These are phyloP conservation scores for Brachyalestes nurse DNA, from an alignment of 2,797 vertebrate species.

Conservation along the genomic window DNA sequence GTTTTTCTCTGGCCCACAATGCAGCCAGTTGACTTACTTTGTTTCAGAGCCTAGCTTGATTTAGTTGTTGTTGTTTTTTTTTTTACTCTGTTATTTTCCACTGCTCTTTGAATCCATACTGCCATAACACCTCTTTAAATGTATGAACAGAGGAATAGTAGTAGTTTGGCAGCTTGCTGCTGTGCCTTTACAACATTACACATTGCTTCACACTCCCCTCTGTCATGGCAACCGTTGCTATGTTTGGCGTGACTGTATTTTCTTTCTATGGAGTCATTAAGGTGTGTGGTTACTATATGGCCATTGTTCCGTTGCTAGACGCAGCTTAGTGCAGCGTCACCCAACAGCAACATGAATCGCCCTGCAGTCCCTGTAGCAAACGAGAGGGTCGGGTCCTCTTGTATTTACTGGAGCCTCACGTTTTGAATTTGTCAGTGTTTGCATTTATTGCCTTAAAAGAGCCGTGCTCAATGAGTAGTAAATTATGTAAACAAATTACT, in stretches of 20 bases:
- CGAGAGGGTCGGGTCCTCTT: neutral
- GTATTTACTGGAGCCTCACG: neutral
- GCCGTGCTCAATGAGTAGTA: neutral
- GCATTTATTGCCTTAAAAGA: neutral
- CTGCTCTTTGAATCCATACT: neutral
- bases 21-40: too few species aligned
- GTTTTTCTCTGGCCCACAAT: constrained; percentile 49
- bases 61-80: neutral
- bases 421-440: neutral
- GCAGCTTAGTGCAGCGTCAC: constrained; percentile 20
- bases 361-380: neutral
- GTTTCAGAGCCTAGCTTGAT: neutral
- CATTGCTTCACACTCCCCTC: constrained; percentile 19
- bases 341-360: constrained; percentile 23
- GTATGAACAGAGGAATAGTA: neutral
- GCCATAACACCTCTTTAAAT: neutral
- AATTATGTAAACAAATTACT: too few species aligned
- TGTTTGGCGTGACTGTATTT: constrained; percentile 43
- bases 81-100: neutral
- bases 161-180: neutral
- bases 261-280: constrained; percentile 38
- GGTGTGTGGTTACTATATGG: constrained; percentile 35
- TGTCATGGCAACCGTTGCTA: constrained; percentile 52
- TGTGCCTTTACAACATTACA: constrained; percentile 21
- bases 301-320: constrained; percentile 47